Evolutionary conservation across 2,797 vertebrate species (phyloP).

Genomic region (Lycodopsis pacificus): DNA sequence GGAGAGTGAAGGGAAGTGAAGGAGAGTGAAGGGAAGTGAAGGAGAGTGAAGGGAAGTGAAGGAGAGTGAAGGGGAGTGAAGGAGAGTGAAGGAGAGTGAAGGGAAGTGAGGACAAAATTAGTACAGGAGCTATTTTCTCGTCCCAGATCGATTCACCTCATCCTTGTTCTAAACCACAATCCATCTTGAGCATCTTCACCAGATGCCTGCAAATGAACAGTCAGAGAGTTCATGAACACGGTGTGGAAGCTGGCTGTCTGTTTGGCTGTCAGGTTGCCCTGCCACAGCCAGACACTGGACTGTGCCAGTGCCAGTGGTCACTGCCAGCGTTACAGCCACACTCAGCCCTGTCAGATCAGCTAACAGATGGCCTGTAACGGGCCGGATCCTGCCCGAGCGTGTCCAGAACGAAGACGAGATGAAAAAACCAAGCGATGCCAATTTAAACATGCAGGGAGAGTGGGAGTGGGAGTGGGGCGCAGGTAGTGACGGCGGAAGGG

Average conservation of each 20-base stretch:
- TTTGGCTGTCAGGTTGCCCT: constrained; percentile 48
- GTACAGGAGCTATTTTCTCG: constrained; percentile 8
- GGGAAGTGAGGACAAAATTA: constrained; percentile 20
- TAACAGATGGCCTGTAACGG: constrained; percentile 76
- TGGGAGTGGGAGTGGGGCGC: constrained; percentile 23
- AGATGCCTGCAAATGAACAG: constrained; percentile 72
- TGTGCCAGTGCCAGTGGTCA: constrained; percentile 60
- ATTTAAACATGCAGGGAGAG: constrained; percentile 52
- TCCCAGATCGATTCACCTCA: constrained; percentile 36
- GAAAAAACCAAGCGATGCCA: constrained; percentile 47
- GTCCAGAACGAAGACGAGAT: constrained; percentile 45
- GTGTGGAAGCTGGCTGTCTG: constrained; percentile 63
- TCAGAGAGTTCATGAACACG: constrained; percentile 64
- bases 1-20: too few species aligned
- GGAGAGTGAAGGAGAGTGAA: background rate
- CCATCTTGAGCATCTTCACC: constrained; percentile 42
- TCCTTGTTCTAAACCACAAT: constrained; percentile 43
- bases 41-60: constrained; percentile 6
- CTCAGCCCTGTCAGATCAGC: constrained; percentile 65
- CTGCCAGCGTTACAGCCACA: constrained; percentile 61
- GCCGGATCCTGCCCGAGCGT: constrained; percentile 42
- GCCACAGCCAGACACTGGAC: constrained; percentile 54
- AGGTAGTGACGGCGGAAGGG: constrained; percentile 31
- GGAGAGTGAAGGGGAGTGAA: constrained; percentile 4
- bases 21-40: constrained; percentile 6